Conservation (phyloP, 92 coral and sea anemone species). For the Zoanthus solanderi region DNA sequence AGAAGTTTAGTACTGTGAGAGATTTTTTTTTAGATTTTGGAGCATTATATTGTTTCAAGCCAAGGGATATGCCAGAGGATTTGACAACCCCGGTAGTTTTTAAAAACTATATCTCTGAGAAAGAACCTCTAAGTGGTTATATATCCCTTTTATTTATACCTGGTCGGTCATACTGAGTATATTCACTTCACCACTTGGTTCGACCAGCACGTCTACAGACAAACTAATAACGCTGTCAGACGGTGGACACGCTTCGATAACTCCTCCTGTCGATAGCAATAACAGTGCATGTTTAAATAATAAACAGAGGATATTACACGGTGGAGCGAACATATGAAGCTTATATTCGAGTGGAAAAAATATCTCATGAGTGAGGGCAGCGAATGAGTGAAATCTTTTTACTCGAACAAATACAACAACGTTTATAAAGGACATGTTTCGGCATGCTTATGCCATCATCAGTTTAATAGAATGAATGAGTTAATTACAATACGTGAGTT, state of each 20-base stretch:
- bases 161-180: conserved; percentile 91
- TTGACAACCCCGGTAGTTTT: background rate
- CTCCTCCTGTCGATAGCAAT: conserved; percentile 73
- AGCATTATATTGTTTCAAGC: too few species aligned
- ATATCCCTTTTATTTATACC: conserved; percentile 42
- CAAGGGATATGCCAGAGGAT: background rate
- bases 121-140: background rate
- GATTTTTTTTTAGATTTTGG: background rate
- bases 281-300: background rate
- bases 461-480: too few species aligned
- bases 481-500: too few species aligned
- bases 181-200: conserved; percentile 85
- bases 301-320: too few species aligned
- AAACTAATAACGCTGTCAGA: conserved; percentile 94
- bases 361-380: too few species aligned
- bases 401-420: too few species aligned
- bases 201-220: conserved; percentile 88
- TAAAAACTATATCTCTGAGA: background rate
- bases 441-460: too few species aligned
- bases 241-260: conserved; percentile 98
- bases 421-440: too few species aligned
- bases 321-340: too few species aligned
- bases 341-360: too few species aligned
- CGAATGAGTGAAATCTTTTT: too few species aligned
- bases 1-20: background rate